Base-by-base conservation (phyloP, 2,888 invertebrate species). In the Pseudococcus viburni region DNA sequence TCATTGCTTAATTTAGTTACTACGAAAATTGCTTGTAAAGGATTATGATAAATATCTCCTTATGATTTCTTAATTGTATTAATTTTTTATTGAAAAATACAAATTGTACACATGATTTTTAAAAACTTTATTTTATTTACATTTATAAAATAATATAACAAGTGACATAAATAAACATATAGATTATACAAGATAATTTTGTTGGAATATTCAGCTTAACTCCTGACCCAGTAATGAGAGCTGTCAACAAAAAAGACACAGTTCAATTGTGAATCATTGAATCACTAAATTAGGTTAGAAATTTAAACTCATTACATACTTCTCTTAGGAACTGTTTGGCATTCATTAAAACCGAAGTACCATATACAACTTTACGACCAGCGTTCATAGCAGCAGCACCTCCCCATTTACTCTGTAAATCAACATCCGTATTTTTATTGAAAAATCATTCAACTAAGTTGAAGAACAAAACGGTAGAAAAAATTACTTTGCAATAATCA, bases 251-350 rank as follows among this genome's bases (percentile, higher is more conserved):
- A 19, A 22, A 85, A 19, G 22, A 26, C 17, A 11, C 22, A 46
- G 12, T 39, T 12, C 39, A 4, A 59, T 22, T 17, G 26, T 33
- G 7, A 46, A 11, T 86, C n/a, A 0, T 12, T 19, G 68, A 68
- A 39, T 3, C 0, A 46, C 6, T 33, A 7, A 2, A 86, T 0
- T 15, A 19, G 11, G 15, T n/a, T 42, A 68, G 33, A 39, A 15
- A 39, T 8, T 39, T 15, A 2, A 17, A 59, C 19, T 17, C 80
- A 46, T 26, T n/a, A 33, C 51, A 87, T 88, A 90, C 90, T 89
- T 99, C 99, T 92, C 96, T 96, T 89, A 99, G 93, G 92, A 99
- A 99, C 91, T 98, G 98, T 90, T 95, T 94, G 8, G 99, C 98
- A 93, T 97, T 99, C 90, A 96, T 96, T 89, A 99, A 93, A 77